Percentiles rank a stretch among this genome's conserved stretches.
Conservation (phyloP, 23 tunicate species). For the Botrylloides violaceus region DNA sequence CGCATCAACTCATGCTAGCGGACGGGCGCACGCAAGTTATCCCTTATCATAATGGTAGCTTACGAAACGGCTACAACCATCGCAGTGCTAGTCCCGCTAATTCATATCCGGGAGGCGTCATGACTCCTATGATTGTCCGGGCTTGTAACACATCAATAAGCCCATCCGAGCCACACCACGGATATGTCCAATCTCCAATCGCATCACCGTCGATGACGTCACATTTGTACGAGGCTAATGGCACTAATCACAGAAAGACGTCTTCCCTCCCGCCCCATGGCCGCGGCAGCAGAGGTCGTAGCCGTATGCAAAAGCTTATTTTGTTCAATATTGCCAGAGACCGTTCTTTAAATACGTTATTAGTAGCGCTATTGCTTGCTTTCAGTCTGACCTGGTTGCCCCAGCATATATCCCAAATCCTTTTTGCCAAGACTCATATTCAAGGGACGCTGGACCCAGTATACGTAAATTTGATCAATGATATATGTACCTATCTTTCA, state of each 20-base stretch:
- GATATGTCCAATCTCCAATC: constrained; percentile 42
- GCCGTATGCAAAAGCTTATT: constrained; percentile 34
- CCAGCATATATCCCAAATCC: constrained; percentile 32
- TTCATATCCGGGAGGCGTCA: constrained; percentile 17
- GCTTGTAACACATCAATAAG: constrained; percentile 3
- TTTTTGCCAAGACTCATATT: constrained; percentile 40
- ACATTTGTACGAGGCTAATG: constrained; percentile 26
- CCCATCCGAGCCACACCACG: not conserved
- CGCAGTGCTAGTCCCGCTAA: constrained; percentile 17
- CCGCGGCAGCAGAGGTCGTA: constrained; percentile 31
- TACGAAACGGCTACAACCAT: constrained; percentile 7
- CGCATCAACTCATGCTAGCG: constrained; percentile 18
- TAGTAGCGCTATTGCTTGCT: constrained; percentile 45
- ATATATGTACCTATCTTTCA: constrained; percentile 41
- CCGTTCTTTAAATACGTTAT: constrained; percentile 42
- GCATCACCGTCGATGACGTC: constrained; percentile 55
- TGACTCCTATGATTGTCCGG: constrained; percentile 25
- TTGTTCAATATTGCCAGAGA: constrained; percentile 39
- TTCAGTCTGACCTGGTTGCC: constrained; percentile 70
- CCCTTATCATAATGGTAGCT: not conserved
- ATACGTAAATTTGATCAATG: constrained; percentile 29
- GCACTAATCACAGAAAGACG: constrained; percentile 30
- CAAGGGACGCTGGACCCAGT: constrained; percentile 11
- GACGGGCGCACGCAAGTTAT: not conserved
- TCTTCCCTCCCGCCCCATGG: constrained; percentile 86